Evolutionary conservation across 1,140 invertebrate genomes (phyloP).

Genomic region (Hyphantria cunea): DNA sequence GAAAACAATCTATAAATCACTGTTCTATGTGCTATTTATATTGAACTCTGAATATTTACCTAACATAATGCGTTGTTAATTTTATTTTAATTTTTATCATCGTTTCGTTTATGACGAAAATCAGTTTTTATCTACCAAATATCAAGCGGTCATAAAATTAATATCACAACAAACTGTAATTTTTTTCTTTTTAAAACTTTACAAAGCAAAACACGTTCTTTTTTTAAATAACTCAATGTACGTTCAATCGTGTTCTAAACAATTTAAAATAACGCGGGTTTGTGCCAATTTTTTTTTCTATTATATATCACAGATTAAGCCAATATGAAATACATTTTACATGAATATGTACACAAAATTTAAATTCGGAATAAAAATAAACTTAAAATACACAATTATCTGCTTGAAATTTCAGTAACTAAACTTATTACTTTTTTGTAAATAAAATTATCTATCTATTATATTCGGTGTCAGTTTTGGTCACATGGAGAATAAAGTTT

Average conservation of each 20-base stretch:
- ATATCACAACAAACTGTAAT: slow-evolving; percentile 21
- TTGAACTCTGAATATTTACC: slow-evolving; percentile 12
- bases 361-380: slow-evolving; percentile 27
- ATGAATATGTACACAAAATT: slow-evolving; percentile 41
- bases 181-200: background rate
- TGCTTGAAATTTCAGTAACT: background rate
- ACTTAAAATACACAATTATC: slow-evolving; percentile 14
- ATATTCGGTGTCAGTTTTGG: slow-evolving; percentile 52
- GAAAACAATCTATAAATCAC: slow-evolving; percentile 14
- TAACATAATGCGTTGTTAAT: slow-evolving; percentile 26
- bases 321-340: slow-evolving; percentile 60
- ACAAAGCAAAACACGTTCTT: background rate
- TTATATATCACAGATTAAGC: slow-evolving; percentile 77
- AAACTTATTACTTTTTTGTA: slow-evolving; percentile 4
- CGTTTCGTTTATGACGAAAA: slow-evolving; percentile 8
- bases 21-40: slow-evolving; percentile 26
- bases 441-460: slow-evolving; percentile 2
- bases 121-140: slow-evolving; percentile 20
- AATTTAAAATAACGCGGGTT: slow-evolving; percentile 28
- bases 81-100: slow-evolving; percentile 9
- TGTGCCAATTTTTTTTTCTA: slow-evolving; percentile 62
- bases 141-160: slow-evolving; percentile 29
- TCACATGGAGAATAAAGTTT: slow-evolving; percentile 67
- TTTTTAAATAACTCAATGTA: background rate
- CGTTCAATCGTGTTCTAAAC: slow-evolving; percentile 8